Evolutionary conservation across 2,113 vertebrate genomes (phyloP), one percentile per base, ranked within the genome.

Genomic region (Pampusana beccarii): DNA sequence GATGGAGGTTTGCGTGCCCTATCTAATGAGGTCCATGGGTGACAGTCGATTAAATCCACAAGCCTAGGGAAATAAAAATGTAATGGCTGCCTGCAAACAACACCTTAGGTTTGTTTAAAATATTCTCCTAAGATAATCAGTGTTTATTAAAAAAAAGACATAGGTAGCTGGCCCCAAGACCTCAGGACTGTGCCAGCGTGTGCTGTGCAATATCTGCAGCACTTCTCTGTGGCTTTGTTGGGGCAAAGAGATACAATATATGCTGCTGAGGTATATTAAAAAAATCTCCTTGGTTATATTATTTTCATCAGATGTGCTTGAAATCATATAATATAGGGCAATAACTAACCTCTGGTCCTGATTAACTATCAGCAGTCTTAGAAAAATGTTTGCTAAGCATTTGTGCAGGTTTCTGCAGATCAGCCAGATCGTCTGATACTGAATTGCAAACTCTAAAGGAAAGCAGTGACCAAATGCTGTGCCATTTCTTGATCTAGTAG

Each of bases 41-140:
- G 80, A 74, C 72, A 80, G 56, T 3, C 2, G 14, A 86, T 91
- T 93, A 96, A 81, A 78, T n/a, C 44, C 57, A 57, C 48, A 79
- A 54, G 72, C 83, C 95, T 72, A 28, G 95, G 93, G 95, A 94
- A 96, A 96, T 96, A 96, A 95, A 88, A 80, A 66, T 28, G 6
- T 90, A 94, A 91, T 44, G 72, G n/a, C 51, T 92, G 62, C 79
- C 78, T 88, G 56, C 54, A 78, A 58, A 71, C 48, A 83, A 3
- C 14, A n/a, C 46, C 64, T 80, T 58, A 51, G 13, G 36, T 71
- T 94, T 53, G 90, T 90, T 92, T 86, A 88, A 86, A 84, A 9
- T 44, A 73, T 92, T 94, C 65, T 95, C 40, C 8, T 50, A 87
- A 88, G 87, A 88, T 92, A 75, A 86, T 90, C 69, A 74, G 75